These are phyloP conservation scores for Condylura cristata DNA, from an alignment of 2,113 vertebrate species.

Conservation along the genomic window DNA sequence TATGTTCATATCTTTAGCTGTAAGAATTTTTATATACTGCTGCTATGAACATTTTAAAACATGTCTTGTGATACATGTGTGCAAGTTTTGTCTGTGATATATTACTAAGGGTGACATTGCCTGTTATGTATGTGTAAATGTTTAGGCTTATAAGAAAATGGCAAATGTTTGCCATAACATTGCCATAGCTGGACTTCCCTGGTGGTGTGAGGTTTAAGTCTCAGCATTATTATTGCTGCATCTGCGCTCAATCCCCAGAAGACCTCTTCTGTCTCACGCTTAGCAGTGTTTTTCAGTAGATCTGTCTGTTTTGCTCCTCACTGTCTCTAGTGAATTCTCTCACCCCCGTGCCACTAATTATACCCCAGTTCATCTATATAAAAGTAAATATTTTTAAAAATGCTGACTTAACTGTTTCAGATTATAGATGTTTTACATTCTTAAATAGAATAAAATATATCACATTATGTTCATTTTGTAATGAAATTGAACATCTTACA, in stretches of 20 bases:
- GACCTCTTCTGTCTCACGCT: too few relatives aligned
- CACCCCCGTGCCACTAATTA: too few relatives aligned
- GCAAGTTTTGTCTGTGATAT: background rate
- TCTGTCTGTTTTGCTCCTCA: too few relatives aligned
- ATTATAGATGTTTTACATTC: background rate
- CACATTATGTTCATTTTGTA: conserved; percentile 16
- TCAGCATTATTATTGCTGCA: too few relatives aligned
- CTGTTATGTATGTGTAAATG: background rate
- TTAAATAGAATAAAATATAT: background rate
- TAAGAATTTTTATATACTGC: background rate
- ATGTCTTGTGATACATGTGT: background rate
- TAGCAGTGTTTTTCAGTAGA: too few relatives aligned
- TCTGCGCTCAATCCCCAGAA: too few relatives aligned
- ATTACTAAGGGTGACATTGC: conserved; percentile 17
- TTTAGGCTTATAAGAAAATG: background rate
- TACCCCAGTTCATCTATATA: background rate
- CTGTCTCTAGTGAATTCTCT: too few relatives aligned
- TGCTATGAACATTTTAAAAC: background rate
- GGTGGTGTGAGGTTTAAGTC: too few relatives aligned
- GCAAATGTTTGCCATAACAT: background rate
- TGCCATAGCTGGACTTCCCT: too few relatives aligned
- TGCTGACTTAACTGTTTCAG: background rate
- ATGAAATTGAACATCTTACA: background rate
- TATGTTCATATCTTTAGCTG: background rate
- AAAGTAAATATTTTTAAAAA: background rate